Conservation (phyloP, 30 jellyfish, hydroid and myxozoan species). For the Chironex yamaguchii region DNA sequence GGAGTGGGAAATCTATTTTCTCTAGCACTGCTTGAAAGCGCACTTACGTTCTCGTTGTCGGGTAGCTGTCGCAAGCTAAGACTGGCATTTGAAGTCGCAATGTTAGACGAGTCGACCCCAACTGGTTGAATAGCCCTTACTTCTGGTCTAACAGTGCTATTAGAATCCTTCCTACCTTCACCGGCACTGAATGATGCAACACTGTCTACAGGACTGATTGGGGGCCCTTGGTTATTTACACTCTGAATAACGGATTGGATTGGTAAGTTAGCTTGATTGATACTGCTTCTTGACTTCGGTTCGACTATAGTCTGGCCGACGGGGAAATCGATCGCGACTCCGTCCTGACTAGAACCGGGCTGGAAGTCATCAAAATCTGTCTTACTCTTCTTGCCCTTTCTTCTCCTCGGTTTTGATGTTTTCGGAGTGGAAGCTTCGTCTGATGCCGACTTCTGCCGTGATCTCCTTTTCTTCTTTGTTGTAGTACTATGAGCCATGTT, state of each 20-base stretch:
- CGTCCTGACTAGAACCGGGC: neutral
- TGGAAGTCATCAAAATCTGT: no score
- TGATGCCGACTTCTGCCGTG: conserved; percentile 4
- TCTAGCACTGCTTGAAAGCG: neutral
- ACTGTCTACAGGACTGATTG: neutral
- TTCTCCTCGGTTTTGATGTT: neutral
- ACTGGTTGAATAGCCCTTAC: neutral
- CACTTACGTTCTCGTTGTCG: neutral
- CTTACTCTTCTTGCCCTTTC: neutral
- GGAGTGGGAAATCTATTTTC: neutral
- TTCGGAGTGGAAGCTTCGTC: neutral
- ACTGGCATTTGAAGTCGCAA: neutral
- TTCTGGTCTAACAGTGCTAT: neutral
- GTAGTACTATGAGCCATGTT: neutral
- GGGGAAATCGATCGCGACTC: neutral
- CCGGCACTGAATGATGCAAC: neutral
- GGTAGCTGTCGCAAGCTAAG: neutral
- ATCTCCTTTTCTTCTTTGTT: neutral
- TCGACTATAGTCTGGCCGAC: no score
- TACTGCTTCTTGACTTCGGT: neutral
- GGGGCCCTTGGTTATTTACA: no score
- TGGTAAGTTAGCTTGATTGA: no score
- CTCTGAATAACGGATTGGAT: neutral
- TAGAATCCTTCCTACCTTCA: neutral
- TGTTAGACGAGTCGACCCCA: neutral